Base-by-base conservation (phyloP, 1,140 invertebrate genomes). In the Hyphantria cunea region DNA sequence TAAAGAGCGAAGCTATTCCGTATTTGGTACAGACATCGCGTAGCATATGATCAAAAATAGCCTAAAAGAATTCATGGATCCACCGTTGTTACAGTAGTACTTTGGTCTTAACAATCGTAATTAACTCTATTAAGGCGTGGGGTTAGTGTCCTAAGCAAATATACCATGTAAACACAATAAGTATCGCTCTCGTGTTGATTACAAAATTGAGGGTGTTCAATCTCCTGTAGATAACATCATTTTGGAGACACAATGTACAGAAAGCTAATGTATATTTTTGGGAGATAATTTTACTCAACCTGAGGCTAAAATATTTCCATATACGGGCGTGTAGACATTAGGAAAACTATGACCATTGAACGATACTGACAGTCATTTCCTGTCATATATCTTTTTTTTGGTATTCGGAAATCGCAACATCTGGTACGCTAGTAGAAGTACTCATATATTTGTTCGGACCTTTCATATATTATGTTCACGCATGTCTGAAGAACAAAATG, bases 351-450 rank as follows among this genome's bases (percentile, higher is more conserved):
- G 64, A 72, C 54, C 70, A 77, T 74, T 66, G 76, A 82, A 78
- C 76, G 77, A 76, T 64, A 59, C 80, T 78, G 80, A 82, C 79
- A 80, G 72, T 83, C 76, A 80, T 89, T 89, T 86, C 81, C 84
- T 74, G 75, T 81, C 78, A 69, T 87, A 75, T 80, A 79, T 86
- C 78, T 78, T 78, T 76, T 80, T 56, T 82, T 85, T 84, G 81
- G 67, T 72, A 58, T 70, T 77, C 76, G 80, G 76, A 82, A 83
- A 84, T 84, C 78, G 82, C 74, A 82, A 82, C 86, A 86, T 89
- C 77, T 87, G 84, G 78, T 71, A 61, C 77, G 64, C 75, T 66
- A 61, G 69, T 64, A 71, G 82, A 74, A 76, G 72, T 63, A 66
- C 64, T 71, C 71, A 66, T 49, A 64, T 51, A 59, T 48, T 33